phyloP scores from a whole-genome alignment of 2,888 invertebrate genomes.

The Agrilus biguttatus region DNA sequence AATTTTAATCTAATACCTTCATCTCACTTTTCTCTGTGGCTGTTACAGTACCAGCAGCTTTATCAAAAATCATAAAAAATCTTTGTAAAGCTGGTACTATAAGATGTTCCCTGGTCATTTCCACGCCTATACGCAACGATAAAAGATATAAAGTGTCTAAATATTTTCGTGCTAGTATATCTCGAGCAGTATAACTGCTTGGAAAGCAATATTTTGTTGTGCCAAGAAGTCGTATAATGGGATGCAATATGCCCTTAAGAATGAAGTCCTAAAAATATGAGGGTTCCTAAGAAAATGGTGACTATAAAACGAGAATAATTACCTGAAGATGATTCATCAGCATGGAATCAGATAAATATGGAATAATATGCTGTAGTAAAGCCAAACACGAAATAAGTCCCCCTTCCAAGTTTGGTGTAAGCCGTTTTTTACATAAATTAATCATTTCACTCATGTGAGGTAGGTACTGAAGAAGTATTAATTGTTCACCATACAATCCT shows the following conservation, averaged over 20 bases:
- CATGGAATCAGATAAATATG: constrained; percentile 67
- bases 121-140: constrained; percentile 59
- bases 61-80: constrained; percentile 72
- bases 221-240: constrained; percentile 65
- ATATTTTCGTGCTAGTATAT: constrained; percentile 65
- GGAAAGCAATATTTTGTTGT: constrained; percentile 72
- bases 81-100: constrained; percentile 55
- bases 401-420: constrained; percentile 76
- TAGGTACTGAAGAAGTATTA: constrained; percentile 77
- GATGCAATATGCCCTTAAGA: constrained; percentile 69
- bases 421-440: constrained; percentile 60
- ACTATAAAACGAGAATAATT: constrained; percentile 8
- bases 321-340: constrained; percentile 81
- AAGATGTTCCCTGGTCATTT: constrained; percentile 61
- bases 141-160: constrained; percentile 69
- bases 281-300: neutral
- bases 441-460: constrained; percentile 80
- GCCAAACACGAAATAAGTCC: constrained; percentile 75
- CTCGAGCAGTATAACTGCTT: constrained; percentile 59
- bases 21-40: no score
- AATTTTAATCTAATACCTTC: no score
- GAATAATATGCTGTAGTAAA: constrained; percentile 63
- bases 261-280: constrained; percentile 62
- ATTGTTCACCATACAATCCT: constrained; percentile 77
- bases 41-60: constrained; percentile 38